Evolutionary conservation across 2,797 vertebrate species (phyloP).

Genomic region (Manis pentadactyla): DNA sequence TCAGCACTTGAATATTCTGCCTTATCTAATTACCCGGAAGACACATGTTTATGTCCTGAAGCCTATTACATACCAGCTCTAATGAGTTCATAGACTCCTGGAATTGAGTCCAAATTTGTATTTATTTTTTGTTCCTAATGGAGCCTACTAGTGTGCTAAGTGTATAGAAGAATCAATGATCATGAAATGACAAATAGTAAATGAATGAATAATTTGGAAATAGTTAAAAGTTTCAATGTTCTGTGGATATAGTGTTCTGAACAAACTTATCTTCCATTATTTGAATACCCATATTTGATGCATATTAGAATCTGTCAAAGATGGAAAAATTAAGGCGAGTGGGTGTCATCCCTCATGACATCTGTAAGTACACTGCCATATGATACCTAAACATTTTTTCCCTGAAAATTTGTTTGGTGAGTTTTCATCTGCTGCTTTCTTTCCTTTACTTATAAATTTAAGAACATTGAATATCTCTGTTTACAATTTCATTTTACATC

Average conservation of each 20-base stretch:
- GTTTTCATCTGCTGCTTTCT: background rate
- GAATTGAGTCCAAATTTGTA: background rate
- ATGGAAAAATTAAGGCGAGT: background rate
- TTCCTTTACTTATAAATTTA: background rate
- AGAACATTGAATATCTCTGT: background rate
- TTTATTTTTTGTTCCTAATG: background rate
- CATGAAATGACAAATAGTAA: background rate
- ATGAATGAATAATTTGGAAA: background rate
- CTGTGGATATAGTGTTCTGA: background rate
- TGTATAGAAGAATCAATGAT: background rate
- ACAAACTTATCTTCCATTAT: background rate
- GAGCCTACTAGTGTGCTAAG: background rate
- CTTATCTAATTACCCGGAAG: background rate
- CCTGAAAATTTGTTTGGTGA: background rate
- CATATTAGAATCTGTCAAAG: background rate
- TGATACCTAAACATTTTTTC: background rate
- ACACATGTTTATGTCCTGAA: background rate
- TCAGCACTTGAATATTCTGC: background rate
- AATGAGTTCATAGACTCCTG: background rate
- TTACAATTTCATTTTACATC: background rate
- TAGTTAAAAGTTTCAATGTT: background rate
- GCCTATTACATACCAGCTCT: background rate
- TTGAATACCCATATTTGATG: background rate
- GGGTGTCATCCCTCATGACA: background rate
- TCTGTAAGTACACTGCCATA: background rate